phyloP scores from a whole-genome alignment of 1,140 invertebrate species.

The Bactericera cockerelli region DNA sequence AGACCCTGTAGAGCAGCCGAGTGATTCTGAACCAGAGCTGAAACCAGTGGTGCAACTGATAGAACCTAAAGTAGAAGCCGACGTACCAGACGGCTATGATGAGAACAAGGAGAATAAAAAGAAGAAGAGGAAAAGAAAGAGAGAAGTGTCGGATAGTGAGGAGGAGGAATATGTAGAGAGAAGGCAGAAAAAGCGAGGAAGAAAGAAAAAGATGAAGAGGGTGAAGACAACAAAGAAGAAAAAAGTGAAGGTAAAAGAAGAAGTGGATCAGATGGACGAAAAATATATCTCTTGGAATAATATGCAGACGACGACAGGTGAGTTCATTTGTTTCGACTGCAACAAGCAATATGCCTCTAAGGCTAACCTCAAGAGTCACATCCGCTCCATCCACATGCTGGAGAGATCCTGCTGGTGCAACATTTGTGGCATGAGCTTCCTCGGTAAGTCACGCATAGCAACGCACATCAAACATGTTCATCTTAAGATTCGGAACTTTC shows the following conservation, averaged over 20 bases:
- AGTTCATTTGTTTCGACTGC: not conserved
- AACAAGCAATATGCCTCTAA: not conserved
- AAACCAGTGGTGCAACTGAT: not conserved
- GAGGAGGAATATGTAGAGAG: too few relatives aligned
- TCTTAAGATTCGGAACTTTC: not conserved
- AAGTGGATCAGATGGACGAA: not conserved
- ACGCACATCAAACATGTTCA: not conserved
- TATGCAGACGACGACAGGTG: not conserved
- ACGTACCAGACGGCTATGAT: not conserved
- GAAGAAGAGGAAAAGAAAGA: not conserved
- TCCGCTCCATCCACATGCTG: not conserved
- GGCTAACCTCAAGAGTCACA: not conserved
- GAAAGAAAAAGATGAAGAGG: not conserved
- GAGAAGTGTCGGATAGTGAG: too few relatives aligned
- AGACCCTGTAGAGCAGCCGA: not conserved
- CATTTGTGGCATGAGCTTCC: not conserved
- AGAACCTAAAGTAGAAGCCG: not conserved
- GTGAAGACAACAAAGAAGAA: too few relatives aligned
- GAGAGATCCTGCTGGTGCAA: not conserved
- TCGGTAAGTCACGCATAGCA: not conserved
- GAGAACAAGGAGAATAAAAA: not conserved
- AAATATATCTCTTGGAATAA: not conserved
- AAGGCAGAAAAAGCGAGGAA: not conserved
- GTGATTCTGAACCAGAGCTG: not conserved
- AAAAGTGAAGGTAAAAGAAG: not conserved